Base-by-base conservation (phyloP, 2,888 invertebrate species). In the Hydropsyche betteni region DNA sequence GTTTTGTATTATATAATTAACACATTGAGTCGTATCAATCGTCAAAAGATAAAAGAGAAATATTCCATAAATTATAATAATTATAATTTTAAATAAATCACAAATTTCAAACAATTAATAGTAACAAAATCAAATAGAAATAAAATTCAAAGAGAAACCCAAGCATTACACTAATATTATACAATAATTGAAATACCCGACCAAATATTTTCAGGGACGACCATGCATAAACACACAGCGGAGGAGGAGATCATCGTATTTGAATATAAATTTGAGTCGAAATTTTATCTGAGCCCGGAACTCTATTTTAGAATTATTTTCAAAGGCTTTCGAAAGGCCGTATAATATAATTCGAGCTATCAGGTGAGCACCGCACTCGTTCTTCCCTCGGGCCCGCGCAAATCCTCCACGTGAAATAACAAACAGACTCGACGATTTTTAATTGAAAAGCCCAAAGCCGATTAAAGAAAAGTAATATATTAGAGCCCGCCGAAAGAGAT, bases 401-500 rank as follows among this genome's bases (percentile, higher is more conserved):
- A 72, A 72, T 72, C 72, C 72, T 14, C 72, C 12, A 72, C 72
- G 72, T 72, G 72, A 72, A 72, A 72, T 58, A 72, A 72, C 72
- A 72, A 72, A 72, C 72, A 55, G 72, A 72, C 58, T 72, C 72
- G 72, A 50, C 72, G 38, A 69, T 77, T 77, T 77, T 77, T 77
- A 77, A 77, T 77, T 77, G 77, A 55, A 77, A 75, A 55, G 50
- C 74, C 44, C 64, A 73, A 77, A 77, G 77, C 77, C 77, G 77
- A 77, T 77, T 75, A 77, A 61, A 52, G 77, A 75, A 75, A 69
- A 75, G 73, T 44, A 74, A 76, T 74, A 69, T 76, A 74, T 74
- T 55, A 76, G 70, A 53, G 24, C 24, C 53, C 16, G 24, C 24
- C n/a, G 50, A 44, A 50, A 50, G 64, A 34, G 36, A 34, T 33